Conservation (phyloP, 2,888 invertebrate genomes). For the Cantharis flavilabris region DNA sequence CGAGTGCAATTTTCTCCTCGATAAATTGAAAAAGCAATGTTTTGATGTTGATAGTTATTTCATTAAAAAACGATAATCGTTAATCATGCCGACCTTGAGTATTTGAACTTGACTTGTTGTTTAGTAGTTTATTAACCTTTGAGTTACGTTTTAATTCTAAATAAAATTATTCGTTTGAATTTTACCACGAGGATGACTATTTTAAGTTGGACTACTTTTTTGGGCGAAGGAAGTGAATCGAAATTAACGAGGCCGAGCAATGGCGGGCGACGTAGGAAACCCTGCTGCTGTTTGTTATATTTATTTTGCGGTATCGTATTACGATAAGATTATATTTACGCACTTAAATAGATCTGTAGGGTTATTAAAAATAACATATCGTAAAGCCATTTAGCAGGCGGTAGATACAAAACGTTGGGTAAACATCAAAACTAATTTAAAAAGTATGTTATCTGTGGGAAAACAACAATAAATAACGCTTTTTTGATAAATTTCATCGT, state of each 20-base stretch:
- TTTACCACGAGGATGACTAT: background rate
- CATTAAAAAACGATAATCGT: constrained; percentile 4
- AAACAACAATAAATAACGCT: background rate
- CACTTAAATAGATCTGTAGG: constrained; percentile 7
- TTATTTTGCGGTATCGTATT: constrained; percentile 16
- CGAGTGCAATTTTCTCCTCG: background rate
- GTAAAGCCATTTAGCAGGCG: constrained; percentile 7
- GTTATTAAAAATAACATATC: constrained; percentile 8
- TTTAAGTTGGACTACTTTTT: background rate
- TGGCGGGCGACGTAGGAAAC: constrained; percentile 16
- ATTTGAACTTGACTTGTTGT: constrained; percentile 8
- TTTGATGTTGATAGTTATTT: background rate
- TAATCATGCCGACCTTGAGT: constrained; percentile 12
- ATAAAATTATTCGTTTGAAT: constrained; percentile 4
- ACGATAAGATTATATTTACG: constrained; percentile 18
- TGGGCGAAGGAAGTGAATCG: constrained; percentile 6
- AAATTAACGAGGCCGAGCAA: background rate
- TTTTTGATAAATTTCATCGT: background rate
- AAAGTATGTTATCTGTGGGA: background rate
- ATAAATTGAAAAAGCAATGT: background rate
- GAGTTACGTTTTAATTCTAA: background rate
- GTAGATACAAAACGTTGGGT: background rate
- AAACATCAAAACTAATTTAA: background rate
- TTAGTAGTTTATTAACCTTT: constrained; percentile 10
- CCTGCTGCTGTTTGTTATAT: constrained; percentile 15